Conservation (phyloP, 1,140 invertebrate species). For the Whitmania pigra region DNA sequence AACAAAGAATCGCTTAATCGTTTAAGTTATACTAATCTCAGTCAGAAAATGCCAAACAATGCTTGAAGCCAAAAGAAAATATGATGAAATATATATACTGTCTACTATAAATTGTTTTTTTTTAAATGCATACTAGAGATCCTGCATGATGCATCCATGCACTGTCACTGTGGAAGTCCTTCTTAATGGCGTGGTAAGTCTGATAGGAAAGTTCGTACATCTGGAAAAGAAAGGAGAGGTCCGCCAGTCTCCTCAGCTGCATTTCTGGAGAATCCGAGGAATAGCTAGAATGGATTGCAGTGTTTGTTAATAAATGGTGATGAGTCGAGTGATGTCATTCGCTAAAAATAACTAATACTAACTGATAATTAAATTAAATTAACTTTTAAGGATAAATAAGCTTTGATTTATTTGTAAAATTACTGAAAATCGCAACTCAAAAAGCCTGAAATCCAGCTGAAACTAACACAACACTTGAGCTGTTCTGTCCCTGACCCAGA, state of each 20-base stretch:
- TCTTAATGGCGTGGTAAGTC: constrained; percentile 83
- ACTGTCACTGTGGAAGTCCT: constrained; percentile 87
- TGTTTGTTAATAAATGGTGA: too few relatives aligned
- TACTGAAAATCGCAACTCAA: too few relatives aligned
- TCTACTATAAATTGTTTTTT: too few relatives aligned
- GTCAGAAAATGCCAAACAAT: constrained; percentile 24
- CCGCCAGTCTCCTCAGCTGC: constrained; percentile 64
- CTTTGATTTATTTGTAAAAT: too few relatives aligned
- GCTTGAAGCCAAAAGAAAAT: constrained; percentile 18
- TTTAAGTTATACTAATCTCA: too few relatives aligned
- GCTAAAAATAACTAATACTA: too few relatives aligned
- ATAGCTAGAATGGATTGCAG: constrained; percentile 30
- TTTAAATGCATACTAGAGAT: constrained; percentile 50
- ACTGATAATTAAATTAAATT: too few relatives aligned
- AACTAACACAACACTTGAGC: constrained; percentile 61
- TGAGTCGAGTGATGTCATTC: too few relatives aligned
- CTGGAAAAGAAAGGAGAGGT: constrained; percentile 90
- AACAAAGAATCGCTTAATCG: too few relatives aligned
- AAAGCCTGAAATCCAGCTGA: background rate
- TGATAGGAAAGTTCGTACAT: constrained; percentile 82
- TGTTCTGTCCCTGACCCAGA: constrained; percentile 37
- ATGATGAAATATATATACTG: constrained; percentile 12
- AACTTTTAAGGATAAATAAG: too few relatives aligned
- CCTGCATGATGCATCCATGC: constrained; percentile 94
- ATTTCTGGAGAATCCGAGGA: constrained; percentile 64